Evolutionary conservation across 2,888 invertebrate species (phyloP), one percentile per base, ranked within the genome.

Genomic region (Venustoraphidia nigricollis): DNA sequence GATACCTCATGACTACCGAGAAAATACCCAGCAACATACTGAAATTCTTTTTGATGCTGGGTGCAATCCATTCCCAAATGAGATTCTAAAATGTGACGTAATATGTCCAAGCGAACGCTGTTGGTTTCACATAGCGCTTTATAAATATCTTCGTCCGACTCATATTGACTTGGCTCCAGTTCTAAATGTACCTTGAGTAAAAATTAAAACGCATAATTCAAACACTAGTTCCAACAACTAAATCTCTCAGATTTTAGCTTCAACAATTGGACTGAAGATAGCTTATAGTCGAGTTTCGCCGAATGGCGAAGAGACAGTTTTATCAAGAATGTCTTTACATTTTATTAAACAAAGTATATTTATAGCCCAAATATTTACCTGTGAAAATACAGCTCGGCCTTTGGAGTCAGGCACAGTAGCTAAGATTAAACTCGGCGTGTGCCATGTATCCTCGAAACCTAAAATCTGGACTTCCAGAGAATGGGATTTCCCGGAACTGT

Each of bases 401-500:
- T 73, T 76, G 44, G 76, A 77, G 34, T 73, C 74, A 27, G 74
- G 69, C 39, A 72, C 70, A 1, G 75, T 73, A 2, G 88, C 88
- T 56, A 86, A 70, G 49, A 89, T 67, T 48, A 89, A 69, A 52
- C 87, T 87, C 1, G 89, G 89, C 0, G 88, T 88, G 48, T 88
- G 83, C 88, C 89, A 89, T 0, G 87, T 89, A 63, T 89, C 88
- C 59, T 89, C 89, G 0, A 82, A 81, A 1, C 87, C 88, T 50
- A 89, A 66, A 34, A 88, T 80, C 60, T 83, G 77, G 8, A 89
- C 83, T 56, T 83, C 79, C 52, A 89, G 66, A 54, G 78, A 79
- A 60, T 87, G 83, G 2, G 72, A 72, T 50, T 75, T 75, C 45
- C 80, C 81, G 9, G 49, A 52, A 49, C 60, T 61, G 48, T 66